These are phyloP conservation scores for Strongylocentrotus purpuratus DNA, from an alignment of 35 echinoderm and acorn worm genomes.

Conservation along the genomic window DNA sequence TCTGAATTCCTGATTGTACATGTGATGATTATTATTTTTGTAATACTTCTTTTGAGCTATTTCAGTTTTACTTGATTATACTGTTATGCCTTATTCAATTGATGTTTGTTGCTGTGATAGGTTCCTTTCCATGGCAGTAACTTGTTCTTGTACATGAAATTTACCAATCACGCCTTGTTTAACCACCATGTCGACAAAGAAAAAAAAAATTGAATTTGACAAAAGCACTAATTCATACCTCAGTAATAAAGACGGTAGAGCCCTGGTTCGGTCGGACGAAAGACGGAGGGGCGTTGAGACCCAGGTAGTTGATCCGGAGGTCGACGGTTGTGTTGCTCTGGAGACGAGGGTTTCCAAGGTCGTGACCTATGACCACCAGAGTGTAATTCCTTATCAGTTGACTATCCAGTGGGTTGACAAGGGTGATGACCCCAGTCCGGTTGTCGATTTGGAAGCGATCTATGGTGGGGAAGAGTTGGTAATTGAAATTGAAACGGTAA, in stretches of 20 bases:
- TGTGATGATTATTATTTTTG: no score
- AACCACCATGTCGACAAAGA: no score
- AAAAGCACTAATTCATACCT: constrained; percentile 45
- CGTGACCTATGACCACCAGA: constrained; percentile 66
- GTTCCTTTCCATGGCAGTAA: no score
- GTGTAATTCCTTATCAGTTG: constrained; percentile 63
- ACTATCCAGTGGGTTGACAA: constrained; percentile 57
- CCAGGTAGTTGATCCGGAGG: constrained; percentile 66
- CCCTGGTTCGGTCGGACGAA: constrained; percentile 60
- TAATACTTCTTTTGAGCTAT: no score
- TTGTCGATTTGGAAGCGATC: constrained; percentile 70
- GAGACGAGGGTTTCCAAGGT: constrained; percentile 59
- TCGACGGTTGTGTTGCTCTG: constrained; percentile 59
- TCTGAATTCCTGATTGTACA: no score
- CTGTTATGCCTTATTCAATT: no score
- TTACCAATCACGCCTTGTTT: no score
- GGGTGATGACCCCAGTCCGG: constrained; percentile 56
- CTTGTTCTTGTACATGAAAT: no score
- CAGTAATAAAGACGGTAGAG: constrained; percentile 45
- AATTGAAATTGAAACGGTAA: background rate
- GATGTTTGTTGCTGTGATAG: no score
- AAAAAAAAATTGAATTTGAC: no score
- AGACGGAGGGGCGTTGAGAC: constrained; percentile 50
- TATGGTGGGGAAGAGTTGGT: background rate
- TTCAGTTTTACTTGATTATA: no score